Evolutionary conservation across 1,140 invertebrate species (phyloP), one percentile per base, ranked within the genome.

Genomic region (Drosophila santomea): DNA sequence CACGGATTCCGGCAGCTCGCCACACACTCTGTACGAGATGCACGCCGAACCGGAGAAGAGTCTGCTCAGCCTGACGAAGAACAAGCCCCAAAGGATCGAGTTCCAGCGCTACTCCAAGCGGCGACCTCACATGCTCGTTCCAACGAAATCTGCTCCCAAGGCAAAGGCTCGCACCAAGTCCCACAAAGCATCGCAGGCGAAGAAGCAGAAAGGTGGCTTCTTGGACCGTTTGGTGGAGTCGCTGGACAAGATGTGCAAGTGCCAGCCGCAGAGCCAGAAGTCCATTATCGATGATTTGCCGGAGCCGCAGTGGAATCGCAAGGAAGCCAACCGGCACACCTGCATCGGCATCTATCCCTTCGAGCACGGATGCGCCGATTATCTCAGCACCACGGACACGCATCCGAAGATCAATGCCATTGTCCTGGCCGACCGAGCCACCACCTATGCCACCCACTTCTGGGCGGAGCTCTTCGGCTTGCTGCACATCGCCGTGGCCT

Each of bases 381-480:
- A 94, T 74, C 94, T 94, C 72, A 91, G 92, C 74, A 95, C 94
- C 10, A 95, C 95, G 2, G 95, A 95, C 74, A 92, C 92, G 2
- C 93, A 94, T 44, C 95, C 95, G 4, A 79, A 94, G 43, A 86
- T 95, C 15, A 77, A 91, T 5, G 93, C 94, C 0, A 94, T 95
- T 54, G 92, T 93, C 36, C 81, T 94, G 36, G 94, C 94, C 0
- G 93, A 95, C 63, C 94, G 93, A 69, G 94, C 94, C 1, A 94
- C 94, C 63, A 90, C 93, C 51, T 93, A 93, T 62, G 94, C 94
- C 4, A 95, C 94, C 0, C 93, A 93, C 61, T 95, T 95, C 72
- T 95, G 95, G 95, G 95, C 95, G 3, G 95, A 95, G 80, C 93
- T 95, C 66, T 95, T 95, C 72, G 95, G 95, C 2, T 93, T 93